Evolutionary conservation across 2,797 vertebrate genomes (phyloP).

Genomic region (Paguma larvata): DNA sequence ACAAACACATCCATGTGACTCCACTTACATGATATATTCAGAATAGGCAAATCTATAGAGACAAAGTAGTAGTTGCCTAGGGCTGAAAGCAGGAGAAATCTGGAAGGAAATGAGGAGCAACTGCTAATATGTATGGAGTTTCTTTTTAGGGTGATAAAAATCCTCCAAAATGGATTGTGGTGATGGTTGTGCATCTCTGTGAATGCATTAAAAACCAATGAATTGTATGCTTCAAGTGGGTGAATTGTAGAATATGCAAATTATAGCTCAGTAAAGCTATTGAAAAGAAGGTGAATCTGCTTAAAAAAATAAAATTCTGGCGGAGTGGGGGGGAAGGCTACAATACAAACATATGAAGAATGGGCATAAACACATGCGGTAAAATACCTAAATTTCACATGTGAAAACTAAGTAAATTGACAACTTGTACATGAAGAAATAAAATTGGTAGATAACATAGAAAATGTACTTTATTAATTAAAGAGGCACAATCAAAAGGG

Average conservation of each 20-base stretch:
- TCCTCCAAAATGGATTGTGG: background rate
- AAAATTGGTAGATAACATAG: background rate
- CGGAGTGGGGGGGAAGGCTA: background rate
- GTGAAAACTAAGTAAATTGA: background rate
- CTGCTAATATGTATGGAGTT: background rate
- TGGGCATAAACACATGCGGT: background rate
- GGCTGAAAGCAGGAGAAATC: background rate
- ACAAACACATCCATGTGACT: background rate
- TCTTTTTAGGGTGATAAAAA: background rate
- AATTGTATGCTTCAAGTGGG: background rate
- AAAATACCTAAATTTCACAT: background rate
- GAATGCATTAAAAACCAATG: background rate
- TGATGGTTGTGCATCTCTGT: background rate
- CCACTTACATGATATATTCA: background rate
- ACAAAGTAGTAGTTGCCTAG: background rate
- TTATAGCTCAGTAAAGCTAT: background rate
- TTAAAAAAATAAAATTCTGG: background rate
- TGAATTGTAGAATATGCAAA: background rate
- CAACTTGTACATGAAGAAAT: background rate
- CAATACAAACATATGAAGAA: constrained; percentile 20
- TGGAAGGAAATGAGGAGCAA: background rate
- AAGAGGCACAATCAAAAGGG: background rate
- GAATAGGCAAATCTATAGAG: background rate
- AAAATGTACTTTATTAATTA: background rate
- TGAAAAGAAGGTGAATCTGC: background rate